A percentile compares a stretch with the other conserved stretches of the same genome.
Evolutionary conservation across 2,113 vertebrate genomes (phyloP).

Genomic region (Neodon shergylaensis): DNA sequence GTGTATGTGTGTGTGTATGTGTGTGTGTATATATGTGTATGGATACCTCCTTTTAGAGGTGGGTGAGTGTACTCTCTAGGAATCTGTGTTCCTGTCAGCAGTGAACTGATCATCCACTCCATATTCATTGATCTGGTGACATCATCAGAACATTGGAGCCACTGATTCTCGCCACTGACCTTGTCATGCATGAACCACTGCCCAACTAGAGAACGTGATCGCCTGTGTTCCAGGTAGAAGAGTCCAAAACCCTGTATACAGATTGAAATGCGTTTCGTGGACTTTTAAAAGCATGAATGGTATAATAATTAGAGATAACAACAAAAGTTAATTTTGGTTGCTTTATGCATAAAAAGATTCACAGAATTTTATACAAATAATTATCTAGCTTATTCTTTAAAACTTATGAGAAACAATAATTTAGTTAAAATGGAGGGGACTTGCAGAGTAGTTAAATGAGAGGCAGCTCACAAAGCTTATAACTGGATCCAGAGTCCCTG

Average conservation of each 20-base stretch:
- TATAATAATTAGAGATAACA: neutral
- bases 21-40: neutral
- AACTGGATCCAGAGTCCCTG: neutral
- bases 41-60: no score
- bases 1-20: no score
- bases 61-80: rapidly evolving
- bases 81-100: rapidly evolving
- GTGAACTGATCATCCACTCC: rapidly evolving
- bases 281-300: neutral
- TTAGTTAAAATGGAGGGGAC: neutral
- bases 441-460: neutral
- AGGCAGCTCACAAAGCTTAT: neutral
- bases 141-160: rapidly evolving
- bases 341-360: neutral
- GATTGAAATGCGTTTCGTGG: neutral
- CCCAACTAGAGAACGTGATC: neutral
- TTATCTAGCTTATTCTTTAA: neutral
- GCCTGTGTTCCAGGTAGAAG: neutral
- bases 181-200: neutral
- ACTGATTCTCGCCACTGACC: rapidly evolving
- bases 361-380: neutral
- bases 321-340: neutral
- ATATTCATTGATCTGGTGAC: no score
- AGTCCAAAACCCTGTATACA: neutral
- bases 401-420: no score